Conservation (phyloP, 35 echinoderm and acorn worm species). For the Holothuria glaberrima region DNA sequence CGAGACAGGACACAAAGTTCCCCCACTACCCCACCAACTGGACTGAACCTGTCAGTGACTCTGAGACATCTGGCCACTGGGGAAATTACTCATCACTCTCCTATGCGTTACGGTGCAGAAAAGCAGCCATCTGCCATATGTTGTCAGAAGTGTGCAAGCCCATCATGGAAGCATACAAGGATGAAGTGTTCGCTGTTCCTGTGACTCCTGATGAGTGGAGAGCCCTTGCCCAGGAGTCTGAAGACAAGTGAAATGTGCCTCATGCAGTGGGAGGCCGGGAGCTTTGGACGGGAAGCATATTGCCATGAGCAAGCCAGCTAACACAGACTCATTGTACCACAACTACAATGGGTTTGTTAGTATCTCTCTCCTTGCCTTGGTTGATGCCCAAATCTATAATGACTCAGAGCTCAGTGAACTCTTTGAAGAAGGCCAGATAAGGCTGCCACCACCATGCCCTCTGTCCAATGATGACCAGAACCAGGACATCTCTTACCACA, state of each 20-base stretch:
- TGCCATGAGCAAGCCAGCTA: conserved; percentile 50
- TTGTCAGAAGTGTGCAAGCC: conserved; percentile 57
- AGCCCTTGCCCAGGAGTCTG: conserved; percentile 62
- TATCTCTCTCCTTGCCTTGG: conserved; percentile 19
- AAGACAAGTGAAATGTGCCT: conserved; percentile 59
- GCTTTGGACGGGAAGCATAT: conserved; percentile 63
- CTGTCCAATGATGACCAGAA: conserved; percentile 3
- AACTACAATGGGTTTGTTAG: conserved; percentile 29
- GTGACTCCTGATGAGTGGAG: conserved; percentile 53
- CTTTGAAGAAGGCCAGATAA: conserved; percentile 40
- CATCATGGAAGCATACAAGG: conserved; percentile 56
- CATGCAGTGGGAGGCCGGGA: conserved; percentile 58
- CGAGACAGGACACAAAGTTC: conserved; percentile 42
- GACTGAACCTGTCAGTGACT: conserved; percentile 49
- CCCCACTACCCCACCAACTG: conserved; percentile 9
- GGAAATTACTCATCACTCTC: conserved; percentile 54
- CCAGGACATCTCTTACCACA: conserved; percentile 59
- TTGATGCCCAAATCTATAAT: conserved; percentile 43
- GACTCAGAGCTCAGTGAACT: conserved; percentile 44
- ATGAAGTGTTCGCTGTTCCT: conserved; percentile 54
- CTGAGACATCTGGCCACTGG: conserved; percentile 62
- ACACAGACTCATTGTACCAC: conserved; percentile 36
- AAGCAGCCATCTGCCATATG: conserved; percentile 30
- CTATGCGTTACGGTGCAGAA: conserved; percentile 49
- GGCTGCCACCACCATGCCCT: conserved; percentile 51